A percentile compares a stretch with the other conserved stretches of the same genome.
phyloP scores from a whole-genome alignment of 2,113 vertebrate species.

The Pelusios castaneus region DNA sequence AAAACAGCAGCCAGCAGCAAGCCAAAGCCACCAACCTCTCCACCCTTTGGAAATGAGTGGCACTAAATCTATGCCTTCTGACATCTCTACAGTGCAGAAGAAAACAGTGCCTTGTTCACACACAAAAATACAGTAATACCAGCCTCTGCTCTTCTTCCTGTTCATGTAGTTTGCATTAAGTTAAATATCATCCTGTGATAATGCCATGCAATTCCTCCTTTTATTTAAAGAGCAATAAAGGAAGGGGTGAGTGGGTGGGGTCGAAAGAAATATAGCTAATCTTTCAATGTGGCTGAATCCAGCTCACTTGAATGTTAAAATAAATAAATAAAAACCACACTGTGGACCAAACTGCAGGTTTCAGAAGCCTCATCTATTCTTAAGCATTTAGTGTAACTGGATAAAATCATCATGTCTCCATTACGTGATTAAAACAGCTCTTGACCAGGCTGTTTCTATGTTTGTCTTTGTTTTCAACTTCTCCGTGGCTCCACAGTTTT shows the following conservation, averaged over 20 bases:
- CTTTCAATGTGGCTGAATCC: not conserved
- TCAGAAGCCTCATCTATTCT: slow-evolving; percentile 34
- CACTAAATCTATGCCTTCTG: not conserved
- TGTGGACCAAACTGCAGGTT: slow-evolving; percentile 18
- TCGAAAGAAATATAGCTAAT: not conserved
- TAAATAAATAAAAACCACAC: not conserved
- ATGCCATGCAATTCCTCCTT: not conserved
- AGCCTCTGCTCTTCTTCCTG: not conserved
- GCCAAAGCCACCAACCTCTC: not conserved
- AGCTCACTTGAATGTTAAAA: slow-evolving; percentile 1
- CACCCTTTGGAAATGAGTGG: not conserved
- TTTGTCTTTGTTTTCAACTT: slow-evolving; percentile 66
- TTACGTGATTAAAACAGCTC: slow-evolving; percentile 54
- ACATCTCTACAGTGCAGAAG: not conserved
- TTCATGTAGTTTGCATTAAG: not conserved
- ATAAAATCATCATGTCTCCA: slow-evolving; percentile 46
- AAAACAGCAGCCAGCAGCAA: slow-evolving; percentile 51
- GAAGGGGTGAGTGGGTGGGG: not conserved
- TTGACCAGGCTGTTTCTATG: slow-evolving; percentile 63
- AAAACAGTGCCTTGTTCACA: not conserved
- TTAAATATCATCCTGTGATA: not conserved
- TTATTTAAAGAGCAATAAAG: slow-evolving; percentile 5
- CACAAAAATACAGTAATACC: not conserved
- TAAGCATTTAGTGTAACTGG: slow-evolving; percentile 15
- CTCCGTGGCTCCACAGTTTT: slow-evolving; percentile 43